Evolutionary conservation across 2,797 vertebrate genomes (phyloP).

Genomic region (Silurus aristotelis): DNA sequence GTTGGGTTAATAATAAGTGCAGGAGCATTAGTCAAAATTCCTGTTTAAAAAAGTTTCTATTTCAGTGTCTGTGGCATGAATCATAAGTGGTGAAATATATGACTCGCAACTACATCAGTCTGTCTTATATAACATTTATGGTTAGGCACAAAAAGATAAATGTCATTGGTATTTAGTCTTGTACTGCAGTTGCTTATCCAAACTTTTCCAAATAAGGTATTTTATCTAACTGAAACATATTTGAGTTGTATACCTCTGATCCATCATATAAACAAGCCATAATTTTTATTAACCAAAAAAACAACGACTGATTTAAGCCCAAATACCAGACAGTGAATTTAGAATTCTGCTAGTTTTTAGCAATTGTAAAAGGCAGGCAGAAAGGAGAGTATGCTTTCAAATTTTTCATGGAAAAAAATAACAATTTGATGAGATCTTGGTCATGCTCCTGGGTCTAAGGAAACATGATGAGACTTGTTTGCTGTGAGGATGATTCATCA

Average conservation of each 20-base stretch:
- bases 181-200: neutral
- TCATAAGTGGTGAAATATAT: neutral
- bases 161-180: neutral
- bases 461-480: constrained; percentile 24
- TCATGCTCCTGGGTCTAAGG: neutral
- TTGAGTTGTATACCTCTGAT: neutral
- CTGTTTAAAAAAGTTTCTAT: neutral
- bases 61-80: neutral
- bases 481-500: constrained; percentile 53
- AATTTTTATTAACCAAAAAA: neutral
- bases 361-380: neutral
- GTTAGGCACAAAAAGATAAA: neutral
- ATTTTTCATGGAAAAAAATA: neutral
- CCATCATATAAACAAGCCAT: neutral
- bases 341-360: neutral
- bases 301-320: neutral
- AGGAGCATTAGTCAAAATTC: neutral
- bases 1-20: neutral
- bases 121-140: neutral
- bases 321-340: neutral
- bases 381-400: neutral
- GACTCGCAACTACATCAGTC: neutral
- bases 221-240: neutral
- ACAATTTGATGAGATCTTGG: neutral
- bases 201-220: neutral